These are phyloP conservation scores for Stegastes partitus DNA, from an alignment of 2,113 vertebrate species.

Conservation along the genomic window DNA sequence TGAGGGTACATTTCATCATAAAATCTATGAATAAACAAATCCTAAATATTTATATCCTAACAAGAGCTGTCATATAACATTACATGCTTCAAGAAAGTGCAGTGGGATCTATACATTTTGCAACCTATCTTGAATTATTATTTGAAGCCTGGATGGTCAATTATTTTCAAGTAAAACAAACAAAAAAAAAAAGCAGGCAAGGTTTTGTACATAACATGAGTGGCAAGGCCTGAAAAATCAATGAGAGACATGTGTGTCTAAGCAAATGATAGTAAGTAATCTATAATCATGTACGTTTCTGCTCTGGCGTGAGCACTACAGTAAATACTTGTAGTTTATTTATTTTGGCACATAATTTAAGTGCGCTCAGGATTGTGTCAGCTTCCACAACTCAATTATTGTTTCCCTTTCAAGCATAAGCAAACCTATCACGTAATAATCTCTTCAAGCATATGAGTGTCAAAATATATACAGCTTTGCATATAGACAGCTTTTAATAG, in stretches of 20 bases:
- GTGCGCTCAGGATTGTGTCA: background rate
- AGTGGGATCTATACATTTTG: background rate
- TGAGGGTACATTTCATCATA: no score
- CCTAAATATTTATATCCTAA: background rate
- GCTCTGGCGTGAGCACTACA: background rate
- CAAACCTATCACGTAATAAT: background rate
- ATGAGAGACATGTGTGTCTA: background rate
- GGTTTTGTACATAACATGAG: background rate
- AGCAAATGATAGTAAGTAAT: no score
- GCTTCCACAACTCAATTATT: conserved; percentile 4
- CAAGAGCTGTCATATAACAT: background rate
- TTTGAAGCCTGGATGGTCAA: background rate
- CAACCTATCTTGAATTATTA: background rate
- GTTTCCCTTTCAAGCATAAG: conserved; percentile 12
- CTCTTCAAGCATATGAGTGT: conserved; percentile 1
- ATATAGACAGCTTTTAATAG: conserved; percentile 38
- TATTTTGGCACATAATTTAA: background rate
- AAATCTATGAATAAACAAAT: background rate
- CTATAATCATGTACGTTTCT: no score
- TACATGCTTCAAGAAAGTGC: no score
- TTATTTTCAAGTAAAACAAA: background rate
- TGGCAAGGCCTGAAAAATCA: background rate
- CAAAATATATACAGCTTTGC: conserved; percentile 9
- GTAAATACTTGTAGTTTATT: background rate
- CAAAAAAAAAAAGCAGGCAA: no score